Evolutionary conservation across 2,113 vertebrate genomes (phyloP), one percentile per base, ranked within the genome.

Genomic region (Dolichallabes microphthalmus): DNA sequence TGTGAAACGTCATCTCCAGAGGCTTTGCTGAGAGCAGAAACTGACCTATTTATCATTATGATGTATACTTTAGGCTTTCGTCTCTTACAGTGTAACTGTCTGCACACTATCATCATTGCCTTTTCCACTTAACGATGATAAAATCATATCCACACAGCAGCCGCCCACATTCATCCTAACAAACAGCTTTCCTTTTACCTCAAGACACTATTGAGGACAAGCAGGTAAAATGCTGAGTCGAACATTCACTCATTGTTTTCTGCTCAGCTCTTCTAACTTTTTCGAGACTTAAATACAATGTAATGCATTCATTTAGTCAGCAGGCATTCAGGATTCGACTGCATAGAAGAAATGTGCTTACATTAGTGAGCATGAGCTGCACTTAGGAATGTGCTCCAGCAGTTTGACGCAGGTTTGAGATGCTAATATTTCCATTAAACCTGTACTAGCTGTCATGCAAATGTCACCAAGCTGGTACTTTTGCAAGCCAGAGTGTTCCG

Each of bases 361-460:
- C 74, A 69, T n/a, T 30, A 63, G 71, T 75, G 63, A 78, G 30
- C 74, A 32, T 64, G 39, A 63, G 30, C 17, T 52, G 20, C 45
- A 52, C 22, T 35, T 22, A n/a, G 55, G 52, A 85, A 73, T 73
- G 39, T 10, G 53, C 68, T 63, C 39, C 57, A 63, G 66, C 57
- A 74, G 6, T 86, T 39, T 20, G 68, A 52, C 20, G 66, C 52
- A 61, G 68, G 14, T 15, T 39, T 53, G 20, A 86, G 68, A 74
- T 61, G 30, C 57, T 35, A 55, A 82, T 39, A 82, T 69, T 74
- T 82, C 79, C 78, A 75, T 79, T 86, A 82, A 82, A 66, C 69
- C 14, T 63, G 57, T 82, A 66, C 71, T 53, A 2, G 30, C 52
- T 86, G 79, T 86, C 79, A 75, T 82, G 84, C 64, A 85, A 53